Base-by-base conservation (phyloP, 2,888 invertebrate genomes). In the Meliscaeva auricollis region DNA sequence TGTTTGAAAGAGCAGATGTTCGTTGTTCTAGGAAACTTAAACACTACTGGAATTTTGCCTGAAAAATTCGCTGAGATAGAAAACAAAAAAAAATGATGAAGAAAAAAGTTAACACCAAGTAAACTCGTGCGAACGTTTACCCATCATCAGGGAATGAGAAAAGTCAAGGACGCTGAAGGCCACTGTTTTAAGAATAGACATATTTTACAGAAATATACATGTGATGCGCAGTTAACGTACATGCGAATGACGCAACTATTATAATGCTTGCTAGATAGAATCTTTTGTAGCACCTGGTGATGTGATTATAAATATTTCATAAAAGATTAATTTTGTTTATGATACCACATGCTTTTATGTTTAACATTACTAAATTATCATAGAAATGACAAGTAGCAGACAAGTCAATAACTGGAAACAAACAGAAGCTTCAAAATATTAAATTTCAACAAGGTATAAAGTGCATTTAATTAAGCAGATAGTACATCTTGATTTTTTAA, bases 161-260 rank as follows among this genome's bases (percentile, higher is more conserved):
- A 73, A 78, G 78, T 74, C 83, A 83, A 83, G 83, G 83, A 79
- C 83, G 83, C 56, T 83, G 83, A 83, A 83, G 83, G 79, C 79
- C 83, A 38, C 41, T 32, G 64, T 58, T n/a, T 20, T 56, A 58
- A 64, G 48, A 81, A 54, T 50, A 76, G 62, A 64, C 56, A 50
- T 44, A 22, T 9, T 35, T 35, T 38, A 44, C 15, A n/a, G 2
- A 17, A 15, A 20, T 46, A 17, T 52, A 35, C 30, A 48, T 62
- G n/a, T 35, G n/a, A 48, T 52, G 60, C 38, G n/a, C 54, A 20
- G 26, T 32, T 15, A 30, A 60, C 0, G 60, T 60, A 60, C 58
- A 73, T 35, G 22, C 30, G 38, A 66, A 56, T 50, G 35, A 20
- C 46, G 60, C 50, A 35, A 60, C 41, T 50, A 46, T 68, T 3